Evolutionary conservation across 2,113 vertebrate genomes (phyloP).

Genomic region (Ammodytes dubius): DNA sequence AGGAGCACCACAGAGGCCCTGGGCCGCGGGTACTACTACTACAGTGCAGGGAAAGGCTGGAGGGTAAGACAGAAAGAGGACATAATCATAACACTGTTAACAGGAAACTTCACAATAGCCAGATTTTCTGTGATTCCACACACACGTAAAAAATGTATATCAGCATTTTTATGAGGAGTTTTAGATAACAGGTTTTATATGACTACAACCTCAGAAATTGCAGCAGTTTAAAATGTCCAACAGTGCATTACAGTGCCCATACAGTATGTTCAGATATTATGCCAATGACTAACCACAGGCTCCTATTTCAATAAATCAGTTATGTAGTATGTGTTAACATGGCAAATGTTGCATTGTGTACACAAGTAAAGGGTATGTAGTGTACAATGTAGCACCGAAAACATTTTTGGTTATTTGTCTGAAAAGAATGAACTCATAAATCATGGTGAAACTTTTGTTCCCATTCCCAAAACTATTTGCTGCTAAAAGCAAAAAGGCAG

Average conservation of each 20-base stretch:
- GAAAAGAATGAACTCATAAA: too few relatives aligned
- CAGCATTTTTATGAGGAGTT: neutral
- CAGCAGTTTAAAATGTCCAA: neutral
- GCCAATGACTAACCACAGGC: neutral
- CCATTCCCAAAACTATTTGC: conserved; percentile 1
- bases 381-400: too few relatives aligned
- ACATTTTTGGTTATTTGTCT: neutral
- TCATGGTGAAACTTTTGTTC: neutral
- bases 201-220: neutral
- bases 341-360: too few relatives aligned
- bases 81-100: neutral
- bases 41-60: conserved; percentile 91
- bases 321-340: neutral
- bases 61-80: conserved; percentile 44
- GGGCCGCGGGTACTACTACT: conserved; percentile 99
- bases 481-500: conserved; percentile 8
- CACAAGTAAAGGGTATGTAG: too few relatives aligned
- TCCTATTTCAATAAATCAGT: neutral
- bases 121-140: neutral
- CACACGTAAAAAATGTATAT: neutral
- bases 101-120: neutral
- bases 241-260: neutral
- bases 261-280: neutral
- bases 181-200: neutral
- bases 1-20: conserved; percentile 99